Conservation (phyloP, 2,888 invertebrate genomes). For the Neria commutata region DNA sequence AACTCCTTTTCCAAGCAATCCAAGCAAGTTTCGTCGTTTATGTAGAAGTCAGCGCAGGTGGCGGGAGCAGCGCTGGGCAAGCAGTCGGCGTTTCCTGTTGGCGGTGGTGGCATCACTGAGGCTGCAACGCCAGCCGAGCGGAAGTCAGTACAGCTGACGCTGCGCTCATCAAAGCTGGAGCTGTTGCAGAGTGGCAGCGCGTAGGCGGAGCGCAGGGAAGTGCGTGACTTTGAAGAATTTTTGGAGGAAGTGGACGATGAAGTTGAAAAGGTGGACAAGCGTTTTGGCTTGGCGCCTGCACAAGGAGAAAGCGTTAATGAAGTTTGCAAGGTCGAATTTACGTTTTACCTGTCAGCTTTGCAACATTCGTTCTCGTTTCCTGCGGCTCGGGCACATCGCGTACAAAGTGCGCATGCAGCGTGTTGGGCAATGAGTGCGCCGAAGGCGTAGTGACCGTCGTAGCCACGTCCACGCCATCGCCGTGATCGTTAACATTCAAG, state of each 20-base stretch:
- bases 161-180: slow-evolving; percentile 53
- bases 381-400: slow-evolving; percentile 30
- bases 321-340: not conserved
- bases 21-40: slow-evolving; percentile 54
- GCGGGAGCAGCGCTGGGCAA: slow-evolving; percentile 23
- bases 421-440: slow-evolving; percentile 51
- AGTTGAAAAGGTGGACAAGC: slow-evolving; percentile 46
- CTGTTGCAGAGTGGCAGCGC: slow-evolving; percentile 31
- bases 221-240: slow-evolving; percentile 48
- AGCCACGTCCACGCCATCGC: not conserved
- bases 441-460: not conserved
- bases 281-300: slow-evolving; percentile 59
- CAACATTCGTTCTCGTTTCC: slow-evolving; percentile 26
- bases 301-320: slow-evolving; percentile 18
- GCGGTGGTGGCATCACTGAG: slow-evolving; percentile 23
- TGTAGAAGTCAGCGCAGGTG: slow-evolving; percentile 37
- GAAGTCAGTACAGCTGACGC: slow-evolving; percentile 52
- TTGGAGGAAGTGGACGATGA: slow-evolving; percentile 47
- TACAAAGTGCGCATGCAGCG: slow-evolving; percentile 39
- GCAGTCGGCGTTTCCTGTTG: slow-evolving; percentile 3
- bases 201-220: slow-evolving; percentile 41
- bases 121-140: slow-evolving; percentile 35
- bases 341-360: slow-evolving; percentile 40
- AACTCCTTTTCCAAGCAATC: slow-evolving; percentile 61
- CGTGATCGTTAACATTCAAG: not conserved